Evolutionary conservation across 2,888 invertebrate genomes (phyloP), one percentile per base, ranked within the genome.

Genomic region (Melipona beecheii): DNA sequence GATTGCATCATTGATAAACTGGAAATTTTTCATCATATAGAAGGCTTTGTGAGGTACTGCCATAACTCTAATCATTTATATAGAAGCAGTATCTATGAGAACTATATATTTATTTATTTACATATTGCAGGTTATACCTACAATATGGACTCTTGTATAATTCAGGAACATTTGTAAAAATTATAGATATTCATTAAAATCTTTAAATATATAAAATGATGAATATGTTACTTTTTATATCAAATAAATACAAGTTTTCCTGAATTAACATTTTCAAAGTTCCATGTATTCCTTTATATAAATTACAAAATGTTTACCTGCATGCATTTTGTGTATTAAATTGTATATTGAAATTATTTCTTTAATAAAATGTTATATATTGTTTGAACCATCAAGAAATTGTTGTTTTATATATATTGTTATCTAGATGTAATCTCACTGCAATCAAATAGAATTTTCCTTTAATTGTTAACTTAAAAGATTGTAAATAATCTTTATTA

Each of bases 1-100:
- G 94, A 95, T 92, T 94, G 93, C 85, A 90, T 88, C 87, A 95
- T 95, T 92, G 95, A 95, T 93, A 95, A 95, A 93, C 94, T 95
- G 91, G 95, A 95, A 94, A 95, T 95, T 87, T 96, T 95, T 91
- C 92, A 91, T 75, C 93, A 91, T 83, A 91, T 95, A 81, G 92
- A 94, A 90, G 89, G 91, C 86, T 95, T 95, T 91, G 89, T 94
- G 91, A 94, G 94, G 95, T 95, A 94, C 90, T 90, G 52, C 77
- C 58, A 66, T 80, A 82, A 71, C 58, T 64, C 71, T 81, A 81
- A 80, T 65, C 80, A 73, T 73, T 73, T 74, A 71, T 36, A 52
- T 86, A 81, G 62, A 79, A 76, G 72, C 82, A 78, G 75, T 82
- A 78, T 74, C n/a, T 69, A 68, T 64, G 24, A 75, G 31, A 81